Evolutionary conservation across 2,888 invertebrate species (phyloP).

Genomic region (Pharmacophagus antenor): DNA sequence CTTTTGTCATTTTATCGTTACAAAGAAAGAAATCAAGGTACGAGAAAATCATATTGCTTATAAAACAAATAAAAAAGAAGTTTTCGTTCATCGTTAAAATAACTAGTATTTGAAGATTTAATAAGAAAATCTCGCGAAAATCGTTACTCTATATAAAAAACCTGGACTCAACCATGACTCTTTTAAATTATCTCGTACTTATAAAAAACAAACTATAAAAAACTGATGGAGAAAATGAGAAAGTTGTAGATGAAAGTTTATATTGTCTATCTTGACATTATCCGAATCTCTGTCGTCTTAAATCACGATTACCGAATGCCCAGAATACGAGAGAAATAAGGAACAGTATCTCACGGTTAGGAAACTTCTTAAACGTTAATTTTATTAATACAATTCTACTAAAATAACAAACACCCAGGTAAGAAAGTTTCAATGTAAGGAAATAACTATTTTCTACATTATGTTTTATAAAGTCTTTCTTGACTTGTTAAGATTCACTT

Average conservation of each 20-base stretch:
- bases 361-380: slow-evolving; percentile 20
- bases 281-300: slow-evolving; percentile 36
- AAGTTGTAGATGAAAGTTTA: background rate
- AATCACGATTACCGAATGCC: slow-evolving; percentile 37
- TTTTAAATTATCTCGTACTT: no score
- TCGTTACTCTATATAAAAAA: no score
- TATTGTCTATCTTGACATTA: background rate
- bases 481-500: background rate
- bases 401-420: background rate
- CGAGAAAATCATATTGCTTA: background rate
- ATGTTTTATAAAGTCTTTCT: background rate
- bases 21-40: slow-evolving; percentile 39
- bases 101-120: no score
- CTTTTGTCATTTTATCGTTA: slow-evolving; percentile 55
- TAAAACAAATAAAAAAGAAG: no score
- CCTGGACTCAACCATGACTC: no score
- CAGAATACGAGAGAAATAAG: slow-evolving; percentile 2
- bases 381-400: slow-evolving; percentile 17
- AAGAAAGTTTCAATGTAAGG: background rate
- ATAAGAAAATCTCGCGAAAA: no score
- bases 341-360: slow-evolving; percentile 17
- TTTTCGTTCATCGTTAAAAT: no score
- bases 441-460: background rate
- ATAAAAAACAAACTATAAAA: no score
- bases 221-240: background rate